phyloP scores from a whole-genome alignment of 2,888 invertebrate species.

The Ecdyonurus torrentis region DNA sequence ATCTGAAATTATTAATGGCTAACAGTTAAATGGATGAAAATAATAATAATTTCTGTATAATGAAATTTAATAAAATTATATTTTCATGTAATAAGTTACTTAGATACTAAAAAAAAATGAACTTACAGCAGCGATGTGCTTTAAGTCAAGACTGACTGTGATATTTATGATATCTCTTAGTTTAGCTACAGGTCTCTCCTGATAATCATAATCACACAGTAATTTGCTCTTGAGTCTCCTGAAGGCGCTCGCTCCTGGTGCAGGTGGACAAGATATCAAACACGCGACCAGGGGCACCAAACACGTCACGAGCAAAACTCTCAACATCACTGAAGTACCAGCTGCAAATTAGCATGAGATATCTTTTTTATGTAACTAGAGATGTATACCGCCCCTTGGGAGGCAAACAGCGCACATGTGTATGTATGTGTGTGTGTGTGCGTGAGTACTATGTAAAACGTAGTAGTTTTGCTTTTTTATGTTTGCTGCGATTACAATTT shows the following conservation, averaged over 20 bases:
- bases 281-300: not conserved
- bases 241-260: not conserved
- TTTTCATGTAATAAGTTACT: too few relatives aligned
- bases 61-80: not conserved
- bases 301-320: not conserved
- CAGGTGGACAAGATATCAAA: not conserved
- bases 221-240: not conserved
- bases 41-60: too few relatives aligned
- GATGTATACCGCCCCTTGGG: not conserved
- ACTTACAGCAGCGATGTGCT: not conserved
- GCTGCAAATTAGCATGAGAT: not conserved
- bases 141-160: not conserved
- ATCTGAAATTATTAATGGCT: too few relatives aligned
- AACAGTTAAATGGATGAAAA: too few relatives aligned
- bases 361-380: not conserved
- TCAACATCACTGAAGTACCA: not conserved
- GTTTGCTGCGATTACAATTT: too few relatives aligned
- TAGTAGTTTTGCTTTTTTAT: too few relatives aligned
- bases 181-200: not conserved
- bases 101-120: not conserved
- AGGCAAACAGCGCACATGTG: too few relatives aligned
- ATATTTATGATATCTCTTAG: not conserved
- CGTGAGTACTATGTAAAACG: too few relatives aligned
- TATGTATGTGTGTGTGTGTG: too few relatives aligned
- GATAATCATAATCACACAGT: not conserved